Percentiles rank a stretch among this genome's conserved stretches.
Evolutionary conservation across 2,797 vertebrate species (phyloP).

Genomic region (Oryzias dopingdopingensis): DNA sequence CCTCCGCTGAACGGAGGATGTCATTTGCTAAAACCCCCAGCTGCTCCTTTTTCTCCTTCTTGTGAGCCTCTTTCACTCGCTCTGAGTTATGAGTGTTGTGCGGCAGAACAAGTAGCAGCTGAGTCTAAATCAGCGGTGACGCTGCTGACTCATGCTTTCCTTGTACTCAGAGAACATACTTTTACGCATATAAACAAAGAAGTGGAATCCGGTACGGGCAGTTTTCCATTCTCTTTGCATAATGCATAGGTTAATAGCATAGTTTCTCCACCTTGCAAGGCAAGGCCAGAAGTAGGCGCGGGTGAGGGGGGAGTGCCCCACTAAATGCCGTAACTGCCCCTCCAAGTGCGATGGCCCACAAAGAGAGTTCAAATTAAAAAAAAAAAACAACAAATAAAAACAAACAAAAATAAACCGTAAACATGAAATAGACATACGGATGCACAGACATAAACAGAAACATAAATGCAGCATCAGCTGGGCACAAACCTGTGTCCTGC

Average conservation of each 20-base stretch:
- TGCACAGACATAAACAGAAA: no score
- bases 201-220: not conserved
- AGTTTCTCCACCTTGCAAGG: no score
- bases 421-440: no score
- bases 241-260: no score
- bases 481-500: no score
- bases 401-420: no score
- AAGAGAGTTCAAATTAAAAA: no score
- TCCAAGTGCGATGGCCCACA: not conserved
- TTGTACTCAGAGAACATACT: slow-evolving; percentile 4
- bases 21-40: slow-evolving; percentile 35
- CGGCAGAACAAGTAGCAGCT: slow-evolving; percentile 7
- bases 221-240: not conserved
- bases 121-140: slow-evolving; percentile 21
- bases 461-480: no score
- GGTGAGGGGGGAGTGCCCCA: no score
- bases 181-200: not conserved
- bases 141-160: slow-evolving; percentile 36
- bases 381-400: no score
- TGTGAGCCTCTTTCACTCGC: not conserved
- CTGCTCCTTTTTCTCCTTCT: slow-evolving; percentile 3
- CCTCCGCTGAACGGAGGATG: slow-evolving; percentile 34
- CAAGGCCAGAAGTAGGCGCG: no score
- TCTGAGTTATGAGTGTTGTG: slow-evolving; percentile 1
- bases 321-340: no score